These are phyloP conservation scores for Aegithalos caudatus DNA, from an alignment of 2,113 vertebrate species.

Conservation along the genomic window DNA sequence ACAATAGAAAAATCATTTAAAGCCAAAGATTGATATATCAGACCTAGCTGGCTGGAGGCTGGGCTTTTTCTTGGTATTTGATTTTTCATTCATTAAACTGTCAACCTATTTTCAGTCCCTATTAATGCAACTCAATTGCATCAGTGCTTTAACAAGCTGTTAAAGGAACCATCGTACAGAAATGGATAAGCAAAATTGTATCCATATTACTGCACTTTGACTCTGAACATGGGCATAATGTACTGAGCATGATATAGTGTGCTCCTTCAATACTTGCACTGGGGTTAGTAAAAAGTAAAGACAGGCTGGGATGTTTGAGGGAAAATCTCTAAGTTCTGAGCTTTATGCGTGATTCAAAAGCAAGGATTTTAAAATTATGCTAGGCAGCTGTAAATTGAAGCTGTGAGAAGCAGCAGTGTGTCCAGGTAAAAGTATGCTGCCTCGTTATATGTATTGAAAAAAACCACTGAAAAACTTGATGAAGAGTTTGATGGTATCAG, in stretches of 20 bases:
- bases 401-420: not conserved
- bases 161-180: not conserved
- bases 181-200: not conserved
- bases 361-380: not conserved
- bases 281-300: not conserved
- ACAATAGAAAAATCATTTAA: slow-evolving; percentile 17
- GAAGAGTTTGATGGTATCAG: not conserved
- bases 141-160: not conserved
- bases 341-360: not conserved
- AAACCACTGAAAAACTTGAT: not conserved
- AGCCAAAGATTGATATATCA: not conserved
- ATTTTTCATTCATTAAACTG: slow-evolving; percentile 3
- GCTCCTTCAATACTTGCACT: not conserved
- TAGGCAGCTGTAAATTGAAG: not conserved
- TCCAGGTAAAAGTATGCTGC: not conserved
- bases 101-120: not conserved
- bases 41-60: not conserved
- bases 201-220: not conserved
- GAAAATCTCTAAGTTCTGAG: not conserved
- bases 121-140: not conserved
- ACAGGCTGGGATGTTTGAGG: not conserved
- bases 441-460: not conserved
- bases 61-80: not conserved
- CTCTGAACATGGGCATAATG: not conserved
- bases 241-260: not conserved